Conservation (phyloP, 1,140 invertebrate genomes). For the Drosophila elegans region DNA sequence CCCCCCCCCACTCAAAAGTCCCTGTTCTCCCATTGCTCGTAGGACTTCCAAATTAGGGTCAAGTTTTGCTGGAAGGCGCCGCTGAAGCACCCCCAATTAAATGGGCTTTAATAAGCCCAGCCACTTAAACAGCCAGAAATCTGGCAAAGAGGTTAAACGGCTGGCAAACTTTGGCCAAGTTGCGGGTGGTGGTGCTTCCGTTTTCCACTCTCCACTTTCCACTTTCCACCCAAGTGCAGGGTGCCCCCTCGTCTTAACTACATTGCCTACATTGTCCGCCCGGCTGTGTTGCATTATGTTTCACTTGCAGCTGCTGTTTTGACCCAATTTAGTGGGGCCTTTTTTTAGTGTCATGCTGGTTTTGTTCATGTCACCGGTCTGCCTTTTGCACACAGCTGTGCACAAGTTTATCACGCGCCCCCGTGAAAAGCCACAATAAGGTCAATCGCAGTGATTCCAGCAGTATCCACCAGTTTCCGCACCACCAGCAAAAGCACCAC, state of each 20-base stretch:
- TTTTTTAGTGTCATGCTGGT: conserved; percentile 16
- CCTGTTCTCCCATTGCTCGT: background rate
- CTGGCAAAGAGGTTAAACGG: conserved; percentile 68
- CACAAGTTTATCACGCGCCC: conserved; percentile 47
- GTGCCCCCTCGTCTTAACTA: background rate
- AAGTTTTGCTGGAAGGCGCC: conserved; percentile 63
- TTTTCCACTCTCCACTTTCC: too few relatives aligned
- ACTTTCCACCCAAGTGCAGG: background rate
- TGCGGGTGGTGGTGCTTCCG: background rate
- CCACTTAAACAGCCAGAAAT: conserved; percentile 74
- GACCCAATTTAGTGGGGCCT: conserved; percentile 41
- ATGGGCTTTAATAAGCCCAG: conserved; percentile 75
- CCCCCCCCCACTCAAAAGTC: background rate
- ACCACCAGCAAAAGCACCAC: conserved; percentile 10
- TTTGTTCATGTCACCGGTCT: conserved; percentile 26
- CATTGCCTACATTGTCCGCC: conserved; percentile 17
- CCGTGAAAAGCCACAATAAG: conserved; percentile 63
- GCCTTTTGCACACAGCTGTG: conserved; percentile 20
- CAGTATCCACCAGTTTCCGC: background rate
- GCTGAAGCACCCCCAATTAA: conserved; percentile 58
- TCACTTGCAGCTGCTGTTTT: conserved; percentile 27
- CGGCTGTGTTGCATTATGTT: conserved; percentile 37
- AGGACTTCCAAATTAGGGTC: conserved; percentile 67
- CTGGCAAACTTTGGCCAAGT: conserved; percentile 39
- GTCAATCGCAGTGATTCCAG: conserved; percentile 53